A percentile compares a stretch with the other conserved stretches of the same genome.
Evolutionary conservation across 2,113 vertebrate genomes (phyloP).

Genomic region (Cricetomys ansorgei): DNA sequence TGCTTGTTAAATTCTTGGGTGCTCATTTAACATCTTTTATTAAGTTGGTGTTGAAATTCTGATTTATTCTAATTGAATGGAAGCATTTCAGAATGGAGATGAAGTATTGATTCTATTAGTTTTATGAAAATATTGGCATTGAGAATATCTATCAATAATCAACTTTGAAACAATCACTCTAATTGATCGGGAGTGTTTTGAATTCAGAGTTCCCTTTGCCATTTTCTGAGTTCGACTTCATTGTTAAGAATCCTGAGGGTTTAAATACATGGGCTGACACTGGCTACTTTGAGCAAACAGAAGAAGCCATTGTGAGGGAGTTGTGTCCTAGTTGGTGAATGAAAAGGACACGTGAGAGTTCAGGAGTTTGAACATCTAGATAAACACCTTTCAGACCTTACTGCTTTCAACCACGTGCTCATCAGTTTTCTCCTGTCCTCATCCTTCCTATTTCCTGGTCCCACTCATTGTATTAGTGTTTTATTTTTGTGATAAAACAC

Average conservation of each 20-base stretch:
- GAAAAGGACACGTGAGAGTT: neutral
- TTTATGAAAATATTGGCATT: neutral
- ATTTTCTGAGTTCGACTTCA: slow-evolving; percentile 1
- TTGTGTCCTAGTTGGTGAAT: neutral
- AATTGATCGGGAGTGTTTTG: neutral
- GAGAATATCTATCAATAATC: neutral
- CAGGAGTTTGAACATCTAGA: neutral
- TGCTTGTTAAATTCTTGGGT: neutral
- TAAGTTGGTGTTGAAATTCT: neutral
- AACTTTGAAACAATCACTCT: neutral
- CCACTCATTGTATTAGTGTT: neutral
- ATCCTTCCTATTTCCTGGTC: no score
- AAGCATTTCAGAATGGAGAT: neutral
- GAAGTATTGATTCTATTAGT: neutral
- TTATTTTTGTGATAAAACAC: neutral
- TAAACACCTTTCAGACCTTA: neutral
- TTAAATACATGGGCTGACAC: neutral
- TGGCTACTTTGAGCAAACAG: neutral
- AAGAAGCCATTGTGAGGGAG: neutral
- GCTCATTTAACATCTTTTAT: neutral
- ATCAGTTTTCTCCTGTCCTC: no score
- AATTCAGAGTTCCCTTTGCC: neutral
- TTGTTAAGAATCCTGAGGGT: slow-evolving; percentile 14
- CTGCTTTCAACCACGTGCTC: neutral
- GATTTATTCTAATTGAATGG: neutral